Evolutionary conservation across 2,888 invertebrate genomes (phyloP), one percentile per base, ranked within the genome.

Genomic region (Lasioglossum morio): DNA sequence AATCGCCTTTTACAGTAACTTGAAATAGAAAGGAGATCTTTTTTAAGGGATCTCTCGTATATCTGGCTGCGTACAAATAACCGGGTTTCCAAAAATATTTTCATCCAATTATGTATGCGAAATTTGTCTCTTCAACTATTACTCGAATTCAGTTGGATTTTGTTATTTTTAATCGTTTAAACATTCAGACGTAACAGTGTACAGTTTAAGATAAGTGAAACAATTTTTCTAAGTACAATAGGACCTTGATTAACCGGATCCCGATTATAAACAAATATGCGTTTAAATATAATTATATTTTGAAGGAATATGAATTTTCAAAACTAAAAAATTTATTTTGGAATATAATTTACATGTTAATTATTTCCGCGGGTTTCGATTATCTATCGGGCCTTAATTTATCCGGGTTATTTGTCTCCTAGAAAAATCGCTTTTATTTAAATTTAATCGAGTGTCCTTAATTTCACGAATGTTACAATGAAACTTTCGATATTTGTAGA

Each of bases 1-100:
- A 10, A 74, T 82, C 73, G 23, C 78, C 72, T 60, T 82, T 72
- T 48, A 74, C 77, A 14, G 57, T 74, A 73, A 19, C 48, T 78
- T 60, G 48, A 43, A 72, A 66, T 46, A 30, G 72, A 79, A 82
- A 66, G 40, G 63, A 60, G 72, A 27, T 72, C 75, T 46, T 53
- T 74, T 63, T 19, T 16, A 16, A 2, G 1, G 27, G 60, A 63
- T 27, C 27, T 63, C 60, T 63, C 60, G 7, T 14, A 0, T 4
- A 7, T 63, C 27, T 5, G 2, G 60, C 2, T 30, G 14, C 27
- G 27, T 16, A 16, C 12, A 63, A 63, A 63, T 63, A 63, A 12
- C 16, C 30, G 60, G 14, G 60, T 30, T 30, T 63, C 60, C 60
- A 63, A 63, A 63, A 63, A 16, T 30, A 27, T 27, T 30, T 63